These are phyloP conservation scores for Oscheius sp. DNA, from an alignment of 2,888 invertebrate species.

Conservation along the genomic window DNA sequence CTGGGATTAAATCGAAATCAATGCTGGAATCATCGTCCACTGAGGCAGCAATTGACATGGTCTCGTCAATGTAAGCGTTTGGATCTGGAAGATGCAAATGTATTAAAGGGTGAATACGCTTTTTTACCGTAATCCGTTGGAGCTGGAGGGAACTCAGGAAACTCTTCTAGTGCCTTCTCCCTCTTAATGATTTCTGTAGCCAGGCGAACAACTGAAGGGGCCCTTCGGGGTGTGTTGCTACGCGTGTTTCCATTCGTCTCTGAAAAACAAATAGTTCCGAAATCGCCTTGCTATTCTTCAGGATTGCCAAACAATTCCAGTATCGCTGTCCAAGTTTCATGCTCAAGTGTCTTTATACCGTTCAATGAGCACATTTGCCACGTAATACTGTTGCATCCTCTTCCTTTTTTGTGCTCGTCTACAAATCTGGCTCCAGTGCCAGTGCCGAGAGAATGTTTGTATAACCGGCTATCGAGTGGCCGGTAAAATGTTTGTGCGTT, in stretches of 20 bases:
- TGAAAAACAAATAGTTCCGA: constrained; percentile 24
- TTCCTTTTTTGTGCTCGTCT: background rate
- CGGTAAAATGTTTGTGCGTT: constrained; percentile 40
- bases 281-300: constrained; percentile 6
- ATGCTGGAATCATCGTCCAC: constrained; percentile 48
- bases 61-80: constrained; percentile 43
- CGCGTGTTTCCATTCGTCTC: constrained; percentile 32
- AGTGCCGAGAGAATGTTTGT: constrained; percentile 21
- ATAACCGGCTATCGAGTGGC: constrained; percentile 41
- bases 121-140: constrained; percentile 38
- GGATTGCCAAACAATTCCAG: background rate
- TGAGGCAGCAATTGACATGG: constrained; percentile 48
- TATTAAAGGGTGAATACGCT: background rate
- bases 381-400: constrained; percentile 15
- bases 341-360: background rate
- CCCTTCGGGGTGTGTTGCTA: constrained; percentile 36
- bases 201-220: constrained; percentile 3
- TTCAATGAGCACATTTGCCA: background rate
- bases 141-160: constrained; percentile 54
- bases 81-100: constrained; percentile 30
- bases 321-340: background rate
- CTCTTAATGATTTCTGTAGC: background rate
- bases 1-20: constrained; percentile 43
- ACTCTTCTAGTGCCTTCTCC: constrained; percentile 39
- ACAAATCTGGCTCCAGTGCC: constrained; percentile 30